phyloP scores from a whole-genome alignment of 2,113 vertebrate genomes.

The Aptenodytes patagonicus region DNA sequence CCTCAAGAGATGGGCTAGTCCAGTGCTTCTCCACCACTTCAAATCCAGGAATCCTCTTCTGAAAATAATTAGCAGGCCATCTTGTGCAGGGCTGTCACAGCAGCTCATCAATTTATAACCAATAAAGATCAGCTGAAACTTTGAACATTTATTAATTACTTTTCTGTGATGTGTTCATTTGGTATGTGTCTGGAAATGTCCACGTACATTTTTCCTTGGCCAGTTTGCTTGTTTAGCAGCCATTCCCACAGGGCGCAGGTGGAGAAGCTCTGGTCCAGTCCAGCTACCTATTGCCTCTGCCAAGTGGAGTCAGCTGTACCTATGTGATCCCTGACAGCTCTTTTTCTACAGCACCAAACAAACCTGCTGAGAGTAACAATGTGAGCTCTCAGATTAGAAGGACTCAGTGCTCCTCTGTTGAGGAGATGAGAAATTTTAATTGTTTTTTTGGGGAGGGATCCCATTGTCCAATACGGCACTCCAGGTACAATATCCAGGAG shows the following conservation, averaged over 20 bases:
- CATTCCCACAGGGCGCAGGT: not conserved
- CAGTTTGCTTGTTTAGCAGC: not conserved
- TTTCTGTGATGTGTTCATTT: not conserved
- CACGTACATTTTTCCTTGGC: rapidly evolving
- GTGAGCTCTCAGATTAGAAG: not conserved
- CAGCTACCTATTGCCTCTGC: not conserved
- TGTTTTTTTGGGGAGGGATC: not conserved
- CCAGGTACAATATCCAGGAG: not conserved
- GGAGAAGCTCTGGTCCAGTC: not conserved
- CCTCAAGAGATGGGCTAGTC: not conserved
- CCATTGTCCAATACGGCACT: not conserved
- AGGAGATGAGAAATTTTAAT: not conserved
- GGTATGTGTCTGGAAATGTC: not conserved
- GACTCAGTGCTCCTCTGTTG: not conserved
- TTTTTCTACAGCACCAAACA: not conserved
- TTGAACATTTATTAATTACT: not conserved
- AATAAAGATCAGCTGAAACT: not conserved
- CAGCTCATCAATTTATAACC: not conserved
- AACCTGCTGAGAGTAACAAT: not conserved
- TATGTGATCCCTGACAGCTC: not conserved
- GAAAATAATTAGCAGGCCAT: not conserved
- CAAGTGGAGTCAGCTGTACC: not conserved
- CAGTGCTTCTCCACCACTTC: not conserved
- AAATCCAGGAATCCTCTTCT: not conserved
- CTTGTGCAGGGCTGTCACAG: not conserved